Percentiles rank a stretch among this genome's conserved stretches.
Conservation (phyloP, 1,140 invertebrate species). For the Cydia splendana region DNA sequence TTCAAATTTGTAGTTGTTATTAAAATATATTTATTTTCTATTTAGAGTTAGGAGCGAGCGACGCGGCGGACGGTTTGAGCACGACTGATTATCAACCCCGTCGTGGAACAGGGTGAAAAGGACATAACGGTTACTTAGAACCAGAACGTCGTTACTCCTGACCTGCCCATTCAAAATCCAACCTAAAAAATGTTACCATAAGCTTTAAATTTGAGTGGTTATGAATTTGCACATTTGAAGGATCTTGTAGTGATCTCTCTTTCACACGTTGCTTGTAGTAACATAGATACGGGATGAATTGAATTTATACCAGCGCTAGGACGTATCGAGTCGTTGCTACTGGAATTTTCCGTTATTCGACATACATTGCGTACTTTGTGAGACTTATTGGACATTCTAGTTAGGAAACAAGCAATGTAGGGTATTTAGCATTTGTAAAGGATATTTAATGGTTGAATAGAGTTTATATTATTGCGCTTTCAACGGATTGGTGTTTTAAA, state of each 20-base stretch:
- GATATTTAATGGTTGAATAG: neutral
- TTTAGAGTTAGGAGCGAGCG: slow-evolving; percentile 55
- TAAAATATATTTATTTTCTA: slow-evolving; percentile 32
- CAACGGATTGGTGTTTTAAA: neutral
- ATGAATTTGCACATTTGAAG: slow-evolving; percentile 58
- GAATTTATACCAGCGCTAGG: slow-evolving; percentile 65
- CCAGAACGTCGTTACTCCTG: slow-evolving; percentile 44
- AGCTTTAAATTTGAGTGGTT: slow-evolving; percentile 35
- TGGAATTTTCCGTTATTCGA: slow-evolving; percentile 15
- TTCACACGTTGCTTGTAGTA: slow-evolving; percentile 68
- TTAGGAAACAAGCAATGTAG: neutral
- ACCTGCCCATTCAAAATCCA: slow-evolving; percentile 32
- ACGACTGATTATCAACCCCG: slow-evolving; percentile 69
- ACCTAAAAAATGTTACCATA: slow-evolving; percentile 37
- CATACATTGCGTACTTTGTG: neutral
- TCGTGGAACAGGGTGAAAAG: slow-evolving; percentile 71
- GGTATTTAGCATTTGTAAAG: neutral
- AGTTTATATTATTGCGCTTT: slow-evolving; percentile 15
- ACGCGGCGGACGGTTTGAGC: slow-evolving; percentile 68
- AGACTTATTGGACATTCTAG: neutral
- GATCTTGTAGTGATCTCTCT: slow-evolving; percentile 59
- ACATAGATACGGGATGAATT: slow-evolving; percentile 73
- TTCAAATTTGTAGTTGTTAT: slow-evolving; percentile 27
- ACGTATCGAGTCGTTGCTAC: slow-evolving; percentile 44
- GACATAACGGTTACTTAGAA: slow-evolving; percentile 50